phyloP scores from a whole-genome alignment of 2,797 vertebrate genomes.

The Neoniphon sammara region DNA sequence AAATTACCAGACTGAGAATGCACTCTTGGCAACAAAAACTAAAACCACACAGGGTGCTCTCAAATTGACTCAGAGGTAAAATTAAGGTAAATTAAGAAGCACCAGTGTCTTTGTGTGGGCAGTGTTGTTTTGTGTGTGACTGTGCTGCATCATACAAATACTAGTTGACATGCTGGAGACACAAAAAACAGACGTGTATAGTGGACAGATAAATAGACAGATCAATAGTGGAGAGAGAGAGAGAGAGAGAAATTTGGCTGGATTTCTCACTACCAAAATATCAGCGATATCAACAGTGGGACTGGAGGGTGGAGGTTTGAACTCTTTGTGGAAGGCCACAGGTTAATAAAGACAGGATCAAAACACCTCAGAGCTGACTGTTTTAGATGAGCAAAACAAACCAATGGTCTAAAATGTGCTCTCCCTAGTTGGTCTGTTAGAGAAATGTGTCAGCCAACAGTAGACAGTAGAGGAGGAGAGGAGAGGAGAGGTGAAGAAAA shows the following conservation, averaged over 20 bases:
- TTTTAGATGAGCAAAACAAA: conserved; percentile 28
- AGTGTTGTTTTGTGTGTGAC: conserved; percentile 9
- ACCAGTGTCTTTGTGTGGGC: background rate
- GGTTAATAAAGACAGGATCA: conserved; percentile 12
- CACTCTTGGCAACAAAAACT: conserved; percentile 19
- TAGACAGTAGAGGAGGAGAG: conserved; percentile 4
- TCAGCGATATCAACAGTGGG: background rate
- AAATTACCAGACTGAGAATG: conserved; percentile 16
- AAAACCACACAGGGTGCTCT: conserved; percentile 24
- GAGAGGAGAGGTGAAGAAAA: conserved; percentile 13
- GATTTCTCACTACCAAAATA: conserved; percentile 31
- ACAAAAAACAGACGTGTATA: too few relatives aligned
- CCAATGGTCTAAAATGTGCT: conserved; percentile 53
- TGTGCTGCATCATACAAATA: background rate
- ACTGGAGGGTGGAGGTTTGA: background rate
- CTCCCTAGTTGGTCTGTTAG: conserved; percentile 9
- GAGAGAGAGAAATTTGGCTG: background rate
- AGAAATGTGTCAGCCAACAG: conserved; percentile 40
- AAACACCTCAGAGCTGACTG: conserved; percentile 29
- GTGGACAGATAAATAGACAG: background rate
- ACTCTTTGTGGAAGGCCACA: background rate
- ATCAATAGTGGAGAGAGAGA: conserved; percentile 9
- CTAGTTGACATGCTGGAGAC: background rate
- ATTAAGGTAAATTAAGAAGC: conserved; percentile 8
- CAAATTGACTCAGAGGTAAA: conserved; percentile 23